A percentile compares a stretch with the other conserved stretches of the same genome.
phyloP scores from a whole-genome alignment of 1,140 invertebrate species.

The Meloidogyne chitwoodi region DNA sequence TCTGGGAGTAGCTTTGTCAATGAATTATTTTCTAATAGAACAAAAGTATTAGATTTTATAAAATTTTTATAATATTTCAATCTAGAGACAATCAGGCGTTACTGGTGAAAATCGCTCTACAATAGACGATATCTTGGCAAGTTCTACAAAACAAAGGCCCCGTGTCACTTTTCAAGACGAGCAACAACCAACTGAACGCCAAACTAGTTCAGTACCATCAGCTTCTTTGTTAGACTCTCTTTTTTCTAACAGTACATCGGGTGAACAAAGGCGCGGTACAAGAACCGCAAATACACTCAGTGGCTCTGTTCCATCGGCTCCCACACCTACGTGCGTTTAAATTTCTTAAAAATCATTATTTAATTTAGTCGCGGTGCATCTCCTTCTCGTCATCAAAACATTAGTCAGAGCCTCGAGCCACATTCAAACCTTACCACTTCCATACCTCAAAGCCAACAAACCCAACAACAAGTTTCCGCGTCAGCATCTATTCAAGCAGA shows the following conservation, averaged over 20 bases:
- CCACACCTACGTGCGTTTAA: neutral
- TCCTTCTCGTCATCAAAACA: neutral
- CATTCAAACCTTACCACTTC: neutral
- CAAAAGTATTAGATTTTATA: neutral
- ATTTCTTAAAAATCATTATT: neutral
- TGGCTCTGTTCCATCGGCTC: neutral
- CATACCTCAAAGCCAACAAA: neutral
- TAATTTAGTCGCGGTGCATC: neutral
- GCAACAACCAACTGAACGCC: neutral
- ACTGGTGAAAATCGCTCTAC: constrained; percentile 7
- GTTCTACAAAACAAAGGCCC: constrained; percentile 26
- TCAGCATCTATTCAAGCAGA: constrained; percentile 11
- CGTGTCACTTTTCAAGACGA: constrained; percentile 26
- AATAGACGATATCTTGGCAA: constrained; percentile 25
- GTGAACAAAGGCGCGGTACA: neutral
- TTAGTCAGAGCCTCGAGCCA: neutral
- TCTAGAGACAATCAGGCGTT: constrained; percentile 10
- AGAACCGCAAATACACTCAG: neutral
- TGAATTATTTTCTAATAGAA: constrained; percentile 12
- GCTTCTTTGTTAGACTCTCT: constrained; percentile 20
- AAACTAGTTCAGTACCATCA: neutral
- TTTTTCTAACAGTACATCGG: neutral
- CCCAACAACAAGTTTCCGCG: neutral
- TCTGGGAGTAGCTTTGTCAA: constrained; percentile 16
- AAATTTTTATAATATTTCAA: neutral